Base-by-base conservation (phyloP, 1,140 invertebrate species). In the Drosophila tani region DNA sequence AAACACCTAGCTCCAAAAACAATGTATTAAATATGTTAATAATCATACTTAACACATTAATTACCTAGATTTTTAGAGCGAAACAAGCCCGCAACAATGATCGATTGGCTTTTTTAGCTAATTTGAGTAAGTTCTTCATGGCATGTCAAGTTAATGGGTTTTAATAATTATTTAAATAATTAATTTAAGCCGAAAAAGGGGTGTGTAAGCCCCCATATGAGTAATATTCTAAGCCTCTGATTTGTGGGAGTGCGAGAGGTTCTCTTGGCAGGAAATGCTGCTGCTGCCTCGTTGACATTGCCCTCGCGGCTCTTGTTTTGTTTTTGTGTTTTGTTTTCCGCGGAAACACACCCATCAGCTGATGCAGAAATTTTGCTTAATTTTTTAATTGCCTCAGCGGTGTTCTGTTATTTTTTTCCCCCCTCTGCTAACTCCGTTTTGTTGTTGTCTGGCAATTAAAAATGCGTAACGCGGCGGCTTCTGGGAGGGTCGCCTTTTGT, bases 401-500 rank as follows among this genome's bases (percentile, higher is more conserved):
- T 73, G 65, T 70, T 66, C 27, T 47, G 21, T 64, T 56, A 19
- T 45, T 45, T 45, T 56, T 59, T 32, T 9, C 8, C 9, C 8
- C 8, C 21, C n/a, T n/a, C 29, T 38, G 8, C 17, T 59, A 53
- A 7, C 35, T 74, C 17, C 50, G 38, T 14, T 47, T 75, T 66
- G 32, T 56, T 70, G 53, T 86, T 75, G 82, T 76, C 53, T 68
- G 50, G 70, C 69, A 91, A 91, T 91, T 91, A 91, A 91, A 87
- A 87, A 91, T 91, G 82, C 87, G 87, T 91, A 91, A 87, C 59
- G 71, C 80, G 67, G 70, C 79, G 56, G 70, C 75, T 68, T 59
- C 66, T 56, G 27, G 55, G 53, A 55, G 51, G 56, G 50, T 55
- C 71, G 67, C 32, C 77, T 86, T 87, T 87, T 86, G 70, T 86